Conservation (phyloP, 1,140 invertebrate species). For the Drosophila varians region DNA sequence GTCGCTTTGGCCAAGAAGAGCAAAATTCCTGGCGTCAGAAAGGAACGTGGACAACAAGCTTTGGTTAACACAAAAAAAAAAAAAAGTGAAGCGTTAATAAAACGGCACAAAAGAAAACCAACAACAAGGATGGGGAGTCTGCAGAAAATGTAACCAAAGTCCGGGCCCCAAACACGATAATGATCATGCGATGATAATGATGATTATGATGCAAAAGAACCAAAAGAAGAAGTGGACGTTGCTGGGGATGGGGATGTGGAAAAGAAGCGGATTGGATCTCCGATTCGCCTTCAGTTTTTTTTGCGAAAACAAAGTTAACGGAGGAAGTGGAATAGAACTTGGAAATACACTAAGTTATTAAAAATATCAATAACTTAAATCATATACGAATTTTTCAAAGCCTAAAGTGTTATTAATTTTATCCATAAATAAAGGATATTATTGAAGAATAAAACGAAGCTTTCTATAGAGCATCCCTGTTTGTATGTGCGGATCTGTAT, state of each 20-base stretch:
- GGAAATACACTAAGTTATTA: neutral
- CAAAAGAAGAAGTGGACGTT: conserved; percentile 22
- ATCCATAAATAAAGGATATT: no score
- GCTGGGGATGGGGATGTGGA: conserved; percentile 2
- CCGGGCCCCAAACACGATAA: conserved; percentile 36
- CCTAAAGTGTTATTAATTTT: no score
- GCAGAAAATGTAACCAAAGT: conserved; percentile 69
- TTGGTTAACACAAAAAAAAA: neutral
- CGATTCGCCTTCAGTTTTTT: conserved; percentile 10
- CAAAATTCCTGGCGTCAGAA: conserved; percentile 66
- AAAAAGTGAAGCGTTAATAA: conserved; percentile 78
- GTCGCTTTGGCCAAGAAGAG: conserved; percentile 36
- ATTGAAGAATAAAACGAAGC: neutral
- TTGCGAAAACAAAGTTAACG: neutral
- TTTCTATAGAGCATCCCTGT: neutral
- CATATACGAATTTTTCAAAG: no score
- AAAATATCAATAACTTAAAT: neutral
- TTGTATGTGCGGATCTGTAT: neutral
- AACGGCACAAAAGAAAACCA: conserved; percentile 74
- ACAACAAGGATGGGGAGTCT: conserved; percentile 43
- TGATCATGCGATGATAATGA: conserved; percentile 19
- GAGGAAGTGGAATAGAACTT: neutral
- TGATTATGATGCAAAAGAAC: conserved; percentile 33
- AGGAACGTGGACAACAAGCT: conserved; percentile 42
- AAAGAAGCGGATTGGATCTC: conserved; percentile 1